Percentiles rank a stretch among this genome's conserved stretches.
Conservation (phyloP, 1,140 invertebrate genomes). For the Littorina saxatilis region DNA sequence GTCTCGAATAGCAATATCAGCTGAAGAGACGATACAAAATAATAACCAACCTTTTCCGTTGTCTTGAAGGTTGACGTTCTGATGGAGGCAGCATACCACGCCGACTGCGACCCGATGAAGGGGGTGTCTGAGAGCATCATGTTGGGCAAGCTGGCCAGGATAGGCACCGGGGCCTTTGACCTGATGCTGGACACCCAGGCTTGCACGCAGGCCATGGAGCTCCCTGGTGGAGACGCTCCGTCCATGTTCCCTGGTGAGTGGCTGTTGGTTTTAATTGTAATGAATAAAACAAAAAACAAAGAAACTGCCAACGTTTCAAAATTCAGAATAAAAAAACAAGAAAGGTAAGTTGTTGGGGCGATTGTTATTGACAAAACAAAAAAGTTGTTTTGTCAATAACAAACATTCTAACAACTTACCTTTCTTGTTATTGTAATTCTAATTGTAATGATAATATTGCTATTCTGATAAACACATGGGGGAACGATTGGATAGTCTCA, state of each 20-base stretch:
- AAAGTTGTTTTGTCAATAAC: background rate
- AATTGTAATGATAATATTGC: too few species aligned
- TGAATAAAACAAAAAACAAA: background rate
- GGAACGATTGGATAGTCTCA: too few species aligned
- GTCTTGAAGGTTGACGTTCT: slow-evolving; percentile 87
- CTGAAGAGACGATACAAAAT: too few species aligned
- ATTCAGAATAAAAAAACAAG: too few species aligned
- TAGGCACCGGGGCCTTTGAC: slow-evolving; percentile 99
- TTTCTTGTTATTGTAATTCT: background rate
- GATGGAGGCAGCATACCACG: slow-evolving; percentile 98
- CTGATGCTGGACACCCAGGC: slow-evolving; percentile 97
- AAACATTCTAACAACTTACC: too few species aligned
- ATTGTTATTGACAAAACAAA: background rate
- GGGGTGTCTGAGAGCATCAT: slow-evolving; percentile 99
- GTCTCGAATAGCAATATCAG: too few species aligned
- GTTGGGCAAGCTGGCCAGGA: slow-evolving; percentile 96
- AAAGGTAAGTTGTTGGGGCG: too few species aligned
- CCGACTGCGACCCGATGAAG: slow-evolving; percentile 98
- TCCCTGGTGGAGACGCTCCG: slow-evolving; percentile 83
- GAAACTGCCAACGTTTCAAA: too few species aligned
- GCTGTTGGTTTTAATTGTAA: too few species aligned
- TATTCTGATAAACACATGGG: too few species aligned
- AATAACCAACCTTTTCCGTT: too few species aligned
- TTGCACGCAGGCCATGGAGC: slow-evolving; percentile 97
- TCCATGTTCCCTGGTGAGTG: slow-evolving; percentile 62